Percentiles rank a stretch among this genome's conserved stretches.
Conservation (phyloP, 2,888 invertebrate genomes). For the Lasioglossum lativentre region DNA sequence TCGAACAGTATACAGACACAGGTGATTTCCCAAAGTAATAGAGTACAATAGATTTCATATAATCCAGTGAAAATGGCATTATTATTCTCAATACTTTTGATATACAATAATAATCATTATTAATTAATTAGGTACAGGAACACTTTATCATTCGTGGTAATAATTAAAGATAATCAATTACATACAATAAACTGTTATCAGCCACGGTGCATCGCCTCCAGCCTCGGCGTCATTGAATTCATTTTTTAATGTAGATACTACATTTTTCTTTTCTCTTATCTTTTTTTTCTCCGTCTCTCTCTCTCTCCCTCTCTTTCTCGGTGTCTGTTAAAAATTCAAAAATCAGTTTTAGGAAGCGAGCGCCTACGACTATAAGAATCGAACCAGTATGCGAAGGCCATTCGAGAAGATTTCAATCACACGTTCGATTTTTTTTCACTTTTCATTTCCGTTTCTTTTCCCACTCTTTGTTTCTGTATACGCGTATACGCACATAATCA, state of each 20-base stretch:
- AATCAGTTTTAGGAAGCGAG: slow-evolving; percentile 68
- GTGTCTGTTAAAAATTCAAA: slow-evolving; percentile 51
- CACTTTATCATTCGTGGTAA: slow-evolving; percentile 82
- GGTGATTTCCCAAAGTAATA: slow-evolving; percentile 46
- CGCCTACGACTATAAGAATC: slow-evolving; percentile 64
- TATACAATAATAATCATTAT: slow-evolving; percentile 81
- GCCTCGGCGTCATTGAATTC: slow-evolving; percentile 44
- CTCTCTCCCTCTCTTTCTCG: not conserved
- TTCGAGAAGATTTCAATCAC: slow-evolving; percentile 66
- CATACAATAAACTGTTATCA: slow-evolving; percentile 73
- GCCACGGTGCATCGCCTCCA: slow-evolving; percentile 67
- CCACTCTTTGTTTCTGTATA: not conserved
- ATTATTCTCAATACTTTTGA: slow-evolving; percentile 83
- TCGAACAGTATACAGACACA: slow-evolving; percentile 22
- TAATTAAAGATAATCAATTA: slow-evolving; percentile 79
- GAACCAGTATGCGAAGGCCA: slow-evolving; percentile 68
- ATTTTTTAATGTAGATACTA: slow-evolving; percentile 55
- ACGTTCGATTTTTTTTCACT: slow-evolving; percentile 41
- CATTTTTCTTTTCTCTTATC: slow-evolving; percentile 26
- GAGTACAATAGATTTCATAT: slow-evolving; percentile 55
- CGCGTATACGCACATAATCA: slow-evolving; percentile 9
- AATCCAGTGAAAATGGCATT: slow-evolving; percentile 83
- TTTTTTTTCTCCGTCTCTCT: not conserved
- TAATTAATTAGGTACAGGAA: slow-evolving; percentile 84
- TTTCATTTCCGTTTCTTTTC: not conserved